phyloP scores from a whole-genome alignment of 2,888 invertebrate species.

The Abscondita cerata region DNA sequence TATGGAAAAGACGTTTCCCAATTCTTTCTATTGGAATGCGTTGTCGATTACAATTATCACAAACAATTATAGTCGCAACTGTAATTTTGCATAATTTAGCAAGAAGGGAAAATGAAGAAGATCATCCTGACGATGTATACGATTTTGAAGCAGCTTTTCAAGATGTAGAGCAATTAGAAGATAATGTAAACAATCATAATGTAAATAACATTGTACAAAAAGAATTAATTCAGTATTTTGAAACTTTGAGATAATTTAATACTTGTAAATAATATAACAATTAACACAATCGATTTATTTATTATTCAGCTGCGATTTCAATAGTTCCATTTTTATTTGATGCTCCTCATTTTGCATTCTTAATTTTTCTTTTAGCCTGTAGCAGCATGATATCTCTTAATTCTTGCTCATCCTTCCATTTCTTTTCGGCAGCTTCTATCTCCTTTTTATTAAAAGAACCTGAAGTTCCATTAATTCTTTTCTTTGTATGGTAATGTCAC shows the following conservation, averaged over 20 bases:
- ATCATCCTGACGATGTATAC: conserved; percentile 4
- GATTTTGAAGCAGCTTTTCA: background rate
- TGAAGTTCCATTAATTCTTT: background rate
- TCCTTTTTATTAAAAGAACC: no score
- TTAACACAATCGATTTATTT: background rate
- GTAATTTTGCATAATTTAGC: conserved; percentile 24
- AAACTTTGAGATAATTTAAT: background rate
- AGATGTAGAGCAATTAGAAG: background rate
- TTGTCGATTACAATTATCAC: conserved; percentile 23
- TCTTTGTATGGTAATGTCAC: no score
- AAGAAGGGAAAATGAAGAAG: background rate
- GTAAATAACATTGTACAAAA: background rate
- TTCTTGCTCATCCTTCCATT: background rate
- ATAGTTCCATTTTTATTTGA: background rate
- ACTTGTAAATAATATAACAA: background rate
- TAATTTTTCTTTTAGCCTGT: background rate
- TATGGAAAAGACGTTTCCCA: conserved; percentile 39
- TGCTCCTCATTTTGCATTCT: background rate
- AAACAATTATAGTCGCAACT: conserved; percentile 16
- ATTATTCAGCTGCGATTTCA: background rate
- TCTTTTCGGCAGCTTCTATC: background rate
- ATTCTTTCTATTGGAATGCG: conserved; percentile 38
- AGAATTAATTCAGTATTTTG: background rate
- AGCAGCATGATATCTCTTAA: background rate
- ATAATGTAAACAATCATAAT: background rate